Percentiles rank a stretch among this genome's conserved stretches.
Evolutionary conservation across 2,113 vertebrate genomes (phyloP).

Genomic region (Hiodon tergisus): DNA sequence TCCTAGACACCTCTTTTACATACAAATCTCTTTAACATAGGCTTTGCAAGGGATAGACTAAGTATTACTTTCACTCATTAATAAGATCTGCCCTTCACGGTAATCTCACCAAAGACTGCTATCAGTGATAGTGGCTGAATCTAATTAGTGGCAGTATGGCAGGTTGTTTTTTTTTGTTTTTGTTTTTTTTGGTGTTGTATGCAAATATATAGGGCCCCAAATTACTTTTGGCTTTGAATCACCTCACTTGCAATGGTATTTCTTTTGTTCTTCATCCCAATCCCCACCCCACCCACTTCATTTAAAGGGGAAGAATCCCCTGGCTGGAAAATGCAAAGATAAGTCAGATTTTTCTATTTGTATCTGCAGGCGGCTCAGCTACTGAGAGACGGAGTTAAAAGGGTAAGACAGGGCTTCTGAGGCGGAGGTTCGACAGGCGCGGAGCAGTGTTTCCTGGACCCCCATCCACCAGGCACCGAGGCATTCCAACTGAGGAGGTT

Average conservation of each 20-base stretch:
- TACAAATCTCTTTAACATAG: too few species aligned
- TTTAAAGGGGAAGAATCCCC: slow-evolving; percentile 42
- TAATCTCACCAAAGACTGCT: too few species aligned
- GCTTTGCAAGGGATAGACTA: neutral
- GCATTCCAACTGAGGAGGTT: slow-evolving; percentile 59
- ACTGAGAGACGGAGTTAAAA: slow-evolving; percentile 41
- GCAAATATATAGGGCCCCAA: slow-evolving; percentile 29
- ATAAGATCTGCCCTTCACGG: too few species aligned
- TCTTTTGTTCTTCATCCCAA: slow-evolving; percentile 33
- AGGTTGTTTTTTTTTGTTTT: neutral
- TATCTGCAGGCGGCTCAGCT: slow-evolving; percentile 42
- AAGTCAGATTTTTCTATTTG: slow-evolving; percentile 38
- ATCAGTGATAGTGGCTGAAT: neutral
- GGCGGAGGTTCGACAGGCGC: slow-evolving; percentile 58
- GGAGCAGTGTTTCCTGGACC: slow-evolving; percentile 57
- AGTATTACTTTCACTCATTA: neutral
- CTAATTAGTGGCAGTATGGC: slow-evolving; percentile 36
- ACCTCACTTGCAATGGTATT: slow-evolving; percentile 12
- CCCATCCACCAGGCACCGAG: slow-evolving; percentile 56
- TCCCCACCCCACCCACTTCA: slow-evolving; percentile 11
- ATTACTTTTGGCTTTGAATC: neutral
- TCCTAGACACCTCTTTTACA: too few species aligned
- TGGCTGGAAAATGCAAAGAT: slow-evolving; percentile 37
- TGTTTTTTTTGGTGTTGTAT: slow-evolving; percentile 50
- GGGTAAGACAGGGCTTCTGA: slow-evolving; percentile 40